phyloP scores from a whole-genome alignment of 2,888 invertebrate genomes.

The Pammene aurita region DNA sequence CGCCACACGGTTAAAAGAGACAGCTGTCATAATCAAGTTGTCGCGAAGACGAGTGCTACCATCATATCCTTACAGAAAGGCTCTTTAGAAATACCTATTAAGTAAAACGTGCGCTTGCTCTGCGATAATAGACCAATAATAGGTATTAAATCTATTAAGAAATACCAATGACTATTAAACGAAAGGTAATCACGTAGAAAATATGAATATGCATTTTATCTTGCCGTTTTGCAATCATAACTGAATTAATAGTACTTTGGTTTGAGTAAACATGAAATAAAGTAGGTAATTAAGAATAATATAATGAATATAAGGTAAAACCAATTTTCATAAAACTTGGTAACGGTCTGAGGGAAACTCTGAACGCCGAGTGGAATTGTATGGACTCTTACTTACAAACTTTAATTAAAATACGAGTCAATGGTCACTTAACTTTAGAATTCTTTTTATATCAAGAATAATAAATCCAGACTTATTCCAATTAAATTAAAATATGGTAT shows the following conservation, averaged over 20 bases:
- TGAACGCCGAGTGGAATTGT: slow-evolving; percentile 9
- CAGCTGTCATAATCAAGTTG: no score
- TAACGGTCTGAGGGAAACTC: slow-evolving; percentile 12
- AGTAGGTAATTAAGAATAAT: slow-evolving; percentile 6
- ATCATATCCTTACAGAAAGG: neutral
- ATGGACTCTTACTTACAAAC: slow-evolving; percentile 14
- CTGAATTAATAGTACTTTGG: neutral
- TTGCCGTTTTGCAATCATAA: neutral
- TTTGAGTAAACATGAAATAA: slow-evolving; percentile 1
- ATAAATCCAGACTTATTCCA: neutral
- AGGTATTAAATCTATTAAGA: slow-evolving; percentile 7
- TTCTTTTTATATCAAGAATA: neutral
- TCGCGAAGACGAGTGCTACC: no score
- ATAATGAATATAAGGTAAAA: slow-evolving; percentile 13
- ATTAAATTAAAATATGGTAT: slow-evolving; percentile 1
- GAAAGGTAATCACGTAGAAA: slow-evolving; percentile 2
- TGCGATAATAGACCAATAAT: slow-evolving; percentile 9
- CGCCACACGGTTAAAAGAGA: no score
- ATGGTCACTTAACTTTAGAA: neutral
- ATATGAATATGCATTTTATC: neutral
- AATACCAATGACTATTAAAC: slow-evolving; percentile 1
- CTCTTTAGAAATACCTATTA: slow-evolving; percentile 20
- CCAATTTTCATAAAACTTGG: slow-evolving; percentile 19
- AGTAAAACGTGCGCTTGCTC: slow-evolving; percentile 12
- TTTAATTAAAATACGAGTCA: slow-evolving; percentile 23